Evolutionary conservation across 2,113 vertebrate genomes (phyloP).

Genomic region (Perca flavescens): DNA sequence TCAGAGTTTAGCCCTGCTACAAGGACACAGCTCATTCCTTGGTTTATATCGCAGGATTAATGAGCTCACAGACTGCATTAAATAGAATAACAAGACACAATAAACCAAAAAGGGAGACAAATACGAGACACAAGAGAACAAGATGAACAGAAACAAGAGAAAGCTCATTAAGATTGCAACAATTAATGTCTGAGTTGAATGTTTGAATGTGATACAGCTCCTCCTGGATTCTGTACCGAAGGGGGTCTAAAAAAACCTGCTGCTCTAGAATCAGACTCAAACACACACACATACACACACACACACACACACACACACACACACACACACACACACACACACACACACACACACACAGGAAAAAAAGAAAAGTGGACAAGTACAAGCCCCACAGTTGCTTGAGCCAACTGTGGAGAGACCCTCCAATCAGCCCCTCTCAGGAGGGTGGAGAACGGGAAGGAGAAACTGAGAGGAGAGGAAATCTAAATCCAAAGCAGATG

Average conservation of each 20-base stretch:
- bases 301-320: too few relatives aligned
- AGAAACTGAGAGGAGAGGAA: slow-evolving; percentile 63
- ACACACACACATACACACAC: slow-evolving; percentile 39
- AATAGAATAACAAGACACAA: slow-evolving; percentile 59
- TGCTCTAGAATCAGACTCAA: slow-evolving; percentile 52
- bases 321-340: not conserved
- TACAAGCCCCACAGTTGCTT: slow-evolving; percentile 69
- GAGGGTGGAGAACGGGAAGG: slow-evolving; percentile 54
- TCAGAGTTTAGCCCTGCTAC: slow-evolving; percentile 51
- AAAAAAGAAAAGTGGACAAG: slow-evolving; percentile 73
- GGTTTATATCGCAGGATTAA: slow-evolving; percentile 63
- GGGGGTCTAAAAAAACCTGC: slow-evolving; percentile 56
- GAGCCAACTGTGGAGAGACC: slow-evolving; percentile 78
- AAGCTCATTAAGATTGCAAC: slow-evolving; percentile 15
- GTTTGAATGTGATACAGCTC: slow-evolving; percentile 21
- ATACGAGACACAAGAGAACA: slow-evolving; percentile 20
- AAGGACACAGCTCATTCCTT: slow-evolving; percentile 61
- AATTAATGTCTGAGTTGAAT: not conserved
- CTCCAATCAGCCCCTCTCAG: slow-evolving; percentile 79
- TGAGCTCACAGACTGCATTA: slow-evolving; percentile 64
- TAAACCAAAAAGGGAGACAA: slow-evolving; percentile 44
- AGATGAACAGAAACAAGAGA: slow-evolving; percentile 24
- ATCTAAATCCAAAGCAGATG: slow-evolving; percentile 88
- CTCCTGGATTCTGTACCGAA: slow-evolving; percentile 38
- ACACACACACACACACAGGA: slow-evolving; percentile 24